Percentiles rank a stretch among this genome's conserved stretches.
These are phyloP conservation scores for Caradrina clavipalpis DNA, from an alignment of 2,888 invertebrate genomes.

Conservation along the genomic window DNA sequence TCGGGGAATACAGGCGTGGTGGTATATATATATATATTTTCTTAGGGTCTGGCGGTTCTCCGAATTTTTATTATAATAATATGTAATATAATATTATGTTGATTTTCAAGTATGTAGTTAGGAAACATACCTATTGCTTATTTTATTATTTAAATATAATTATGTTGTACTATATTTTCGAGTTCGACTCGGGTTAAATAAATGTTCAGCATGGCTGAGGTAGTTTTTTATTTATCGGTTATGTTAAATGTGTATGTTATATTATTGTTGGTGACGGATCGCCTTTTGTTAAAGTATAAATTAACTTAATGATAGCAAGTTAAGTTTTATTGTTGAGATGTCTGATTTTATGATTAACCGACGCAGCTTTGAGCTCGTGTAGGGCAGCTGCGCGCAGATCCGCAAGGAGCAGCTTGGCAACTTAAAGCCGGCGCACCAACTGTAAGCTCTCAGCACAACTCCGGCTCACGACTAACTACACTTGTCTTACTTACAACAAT, in stretches of 20 bases:
- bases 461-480: conserved; percentile 19
- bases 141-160: conserved; percentile 47
- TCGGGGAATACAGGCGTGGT: too few relatives aligned
- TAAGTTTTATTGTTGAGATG: conserved; percentile 30
- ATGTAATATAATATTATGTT: conserved; percentile 26
- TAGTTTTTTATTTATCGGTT: conserved; percentile 75
- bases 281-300: conserved; percentile 33
- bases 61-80: conserved; percentile 11
- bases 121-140: conserved; percentile 21
- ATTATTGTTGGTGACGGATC: conserved; percentile 54
- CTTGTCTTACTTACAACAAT: conserved; percentile 30
- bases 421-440: conserved; percentile 23
- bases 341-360: conserved; percentile 7
- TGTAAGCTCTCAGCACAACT: conserved; percentile 29
- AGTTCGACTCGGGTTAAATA: conserved; percentile 81
- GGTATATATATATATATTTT: too few relatives aligned
- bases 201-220: conserved; percentile 82
- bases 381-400: conserved; percentile 17
- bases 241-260: conserved; percentile 60
- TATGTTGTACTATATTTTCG: conserved; percentile 66
- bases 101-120: conserved; percentile 19
- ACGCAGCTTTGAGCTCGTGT: neutral
- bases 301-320: conserved; percentile 30
- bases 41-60: conserved; percentile 17
- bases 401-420: conserved; percentile 19